A percentile compares a stretch with the other conserved stretches of the same genome.
These are phyloP conservation scores for Drosophila dives DNA, from an alignment of 2,888 invertebrate genomes.

Conservation along the genomic window DNA sequence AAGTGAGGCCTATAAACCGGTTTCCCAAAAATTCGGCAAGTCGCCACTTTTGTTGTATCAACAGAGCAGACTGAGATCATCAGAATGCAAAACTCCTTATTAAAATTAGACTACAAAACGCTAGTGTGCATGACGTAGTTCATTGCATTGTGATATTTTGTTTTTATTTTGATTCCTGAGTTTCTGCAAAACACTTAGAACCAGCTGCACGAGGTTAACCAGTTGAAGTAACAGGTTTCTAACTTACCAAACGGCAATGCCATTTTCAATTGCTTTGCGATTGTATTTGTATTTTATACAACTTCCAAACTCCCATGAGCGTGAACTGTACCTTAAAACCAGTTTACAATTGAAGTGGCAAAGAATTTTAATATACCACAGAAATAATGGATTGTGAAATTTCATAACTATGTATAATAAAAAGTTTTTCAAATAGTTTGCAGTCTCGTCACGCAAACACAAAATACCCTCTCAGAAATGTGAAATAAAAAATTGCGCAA, in stretches of 20 bases:
- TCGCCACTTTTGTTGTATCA: slow-evolving; percentile 12
- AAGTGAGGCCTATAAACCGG: slow-evolving; percentile 47
- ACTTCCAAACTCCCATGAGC: slow-evolving; percentile 31
- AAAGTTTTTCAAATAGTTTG: slow-evolving; percentile 28
- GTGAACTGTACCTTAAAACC: slow-evolving; percentile 41
- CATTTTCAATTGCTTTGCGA: slow-evolving; percentile 47
- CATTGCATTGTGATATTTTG: slow-evolving; percentile 4
- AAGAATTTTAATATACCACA: background rate
- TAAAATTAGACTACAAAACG: slow-evolving; percentile 49
- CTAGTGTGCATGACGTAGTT: slow-evolving; percentile 20
- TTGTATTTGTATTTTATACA: slow-evolving; percentile 15
- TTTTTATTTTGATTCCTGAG: slow-evolving; percentile 45
- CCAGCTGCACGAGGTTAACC: slow-evolving; percentile 58
- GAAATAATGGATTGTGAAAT: slow-evolving; percentile 17
- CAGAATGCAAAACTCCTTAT: slow-evolving; percentile 64
- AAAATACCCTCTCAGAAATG: slow-evolving; percentile 28
- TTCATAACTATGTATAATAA: slow-evolving; percentile 3
- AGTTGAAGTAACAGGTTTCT: slow-evolving; percentile 52
- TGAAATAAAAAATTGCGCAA: slow-evolving; percentile 66
- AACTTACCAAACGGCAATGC: slow-evolving; percentile 24
- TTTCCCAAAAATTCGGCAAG: slow-evolving; percentile 41
- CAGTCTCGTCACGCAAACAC: slow-evolving; percentile 46
- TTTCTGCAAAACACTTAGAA: slow-evolving; percentile 26
- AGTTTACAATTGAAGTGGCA: slow-evolving; percentile 11
- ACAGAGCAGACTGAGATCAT: slow-evolving; percentile 39